Percentiles rank a stretch among this genome's conserved stretches.
Evolutionary conservation across 2,113 vertebrate genomes (phyloP).

Genomic region (Microtus richardsoni): DNA sequence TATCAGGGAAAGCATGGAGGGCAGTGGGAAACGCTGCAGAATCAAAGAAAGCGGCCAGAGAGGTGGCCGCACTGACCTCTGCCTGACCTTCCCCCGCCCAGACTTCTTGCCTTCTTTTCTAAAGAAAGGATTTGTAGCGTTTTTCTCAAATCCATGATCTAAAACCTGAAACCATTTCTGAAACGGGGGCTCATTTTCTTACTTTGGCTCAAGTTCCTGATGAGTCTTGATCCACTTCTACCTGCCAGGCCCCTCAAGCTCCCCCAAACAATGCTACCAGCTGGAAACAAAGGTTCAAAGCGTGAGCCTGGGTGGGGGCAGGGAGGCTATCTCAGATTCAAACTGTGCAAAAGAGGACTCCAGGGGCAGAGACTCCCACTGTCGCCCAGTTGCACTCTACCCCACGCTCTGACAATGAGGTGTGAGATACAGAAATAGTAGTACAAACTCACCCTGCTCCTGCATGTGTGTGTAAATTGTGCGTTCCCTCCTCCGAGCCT

Average conservation of each 20-base stretch:
- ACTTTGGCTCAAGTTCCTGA: not conserved
- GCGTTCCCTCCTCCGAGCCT: not conserved
- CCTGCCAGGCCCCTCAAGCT: not conserved
- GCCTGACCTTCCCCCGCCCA: not conserved
- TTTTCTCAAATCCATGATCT: not conserved
- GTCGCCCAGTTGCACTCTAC: fast-evolving
- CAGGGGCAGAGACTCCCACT: not conserved
- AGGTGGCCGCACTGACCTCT: not conserved
- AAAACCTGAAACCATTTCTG: not conserved
- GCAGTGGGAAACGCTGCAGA: not conserved
- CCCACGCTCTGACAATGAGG: not conserved
- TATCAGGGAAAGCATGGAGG: too few relatives aligned
- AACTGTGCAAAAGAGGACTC: not conserved
- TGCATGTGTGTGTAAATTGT: not conserved
- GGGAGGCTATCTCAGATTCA: not conserved
- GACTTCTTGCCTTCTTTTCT: not conserved
- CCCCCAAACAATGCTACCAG: not conserved
- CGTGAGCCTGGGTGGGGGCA: not conserved
- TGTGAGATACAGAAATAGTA: not conserved
- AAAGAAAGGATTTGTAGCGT: not conserved
- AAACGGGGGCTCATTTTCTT: not conserved
- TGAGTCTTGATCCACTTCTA: not conserved
- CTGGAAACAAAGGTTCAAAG: not conserved
- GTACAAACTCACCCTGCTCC: not conserved
- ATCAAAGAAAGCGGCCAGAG: not conserved